phyloP scores from a whole-genome alignment of 2,797 vertebrate species.

The Acanthiza pusilla region DNA sequence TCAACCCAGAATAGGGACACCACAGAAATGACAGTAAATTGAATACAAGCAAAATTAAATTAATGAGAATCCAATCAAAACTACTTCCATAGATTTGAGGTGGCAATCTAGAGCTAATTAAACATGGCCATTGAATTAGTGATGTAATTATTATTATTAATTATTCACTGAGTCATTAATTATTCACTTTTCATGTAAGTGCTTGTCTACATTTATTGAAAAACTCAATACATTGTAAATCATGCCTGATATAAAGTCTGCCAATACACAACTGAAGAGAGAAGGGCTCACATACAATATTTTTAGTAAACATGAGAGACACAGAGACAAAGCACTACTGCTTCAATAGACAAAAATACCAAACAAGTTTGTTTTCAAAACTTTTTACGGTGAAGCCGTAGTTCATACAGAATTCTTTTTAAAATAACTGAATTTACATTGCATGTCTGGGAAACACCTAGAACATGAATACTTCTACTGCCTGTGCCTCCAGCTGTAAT shows the following conservation, averaged over 20 bases:
- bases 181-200: neutral
- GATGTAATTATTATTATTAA: neutral
- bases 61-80: neutral
- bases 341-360: neutral
- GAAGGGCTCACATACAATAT: neutral
- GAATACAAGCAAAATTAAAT: neutral
- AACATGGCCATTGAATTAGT: neutral
- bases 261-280: neutral
- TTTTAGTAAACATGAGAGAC: neutral
- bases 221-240: neutral
- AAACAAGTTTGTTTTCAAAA: neutral
- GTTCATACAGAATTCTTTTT: neutral
- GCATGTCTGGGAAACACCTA: neutral
- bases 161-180: neutral
- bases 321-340: neutral
- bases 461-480: neutral
- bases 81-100: rapidly evolving
- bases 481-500: neutral
- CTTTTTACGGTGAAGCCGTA: neutral
- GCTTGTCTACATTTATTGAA: neutral
- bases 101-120: neutral
- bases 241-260: neutral
- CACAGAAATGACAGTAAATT: neutral
- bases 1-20: neutral
- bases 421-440: neutral